These are phyloP conservation scores for Macropodus opercularis DNA, from an alignment of 2,797 vertebrate genomes.

Conservation along the genomic window DNA sequence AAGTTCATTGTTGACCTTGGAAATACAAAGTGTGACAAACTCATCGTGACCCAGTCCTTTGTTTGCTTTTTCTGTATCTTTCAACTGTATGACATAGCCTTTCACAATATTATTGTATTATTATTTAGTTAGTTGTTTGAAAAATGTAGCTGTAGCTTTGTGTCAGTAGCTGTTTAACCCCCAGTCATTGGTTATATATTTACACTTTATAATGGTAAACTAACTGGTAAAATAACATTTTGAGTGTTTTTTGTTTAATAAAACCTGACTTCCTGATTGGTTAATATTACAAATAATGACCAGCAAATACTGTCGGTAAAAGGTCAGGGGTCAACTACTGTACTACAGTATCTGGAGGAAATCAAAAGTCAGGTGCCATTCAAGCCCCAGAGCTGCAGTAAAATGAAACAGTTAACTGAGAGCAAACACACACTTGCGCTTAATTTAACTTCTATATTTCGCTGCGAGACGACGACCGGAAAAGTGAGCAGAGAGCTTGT, in stretches of 20 bases:
- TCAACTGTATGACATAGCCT: background rate
- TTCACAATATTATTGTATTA: too few species aligned
- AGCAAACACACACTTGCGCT: background rate
- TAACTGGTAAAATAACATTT: too few species aligned
- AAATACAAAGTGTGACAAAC: background rate
- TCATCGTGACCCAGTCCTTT: background rate
- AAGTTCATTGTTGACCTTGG: slow-evolving; percentile 4
- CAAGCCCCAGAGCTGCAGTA: background rate
- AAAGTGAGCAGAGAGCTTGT: background rate
- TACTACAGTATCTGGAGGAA: background rate
- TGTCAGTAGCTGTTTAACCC: too few species aligned
- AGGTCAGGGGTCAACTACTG: background rate
- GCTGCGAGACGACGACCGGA: slow-evolving; percentile 1
- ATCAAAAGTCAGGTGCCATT: background rate
- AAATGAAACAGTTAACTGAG: too few species aligned
- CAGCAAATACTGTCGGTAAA: slow-evolving; percentile 3
- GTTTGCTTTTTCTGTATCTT: background rate
- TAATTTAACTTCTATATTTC: slow-evolving; percentile 8
- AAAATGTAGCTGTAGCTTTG: too few species aligned
- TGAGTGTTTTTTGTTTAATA: too few species aligned
- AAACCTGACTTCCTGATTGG: too few species aligned
- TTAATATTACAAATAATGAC: too few species aligned
- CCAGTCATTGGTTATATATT: too few species aligned
- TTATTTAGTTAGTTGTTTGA: too few species aligned
- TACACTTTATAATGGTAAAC: too few species aligned